phyloP scores from a whole-genome alignment of 2,797 vertebrate species.

The Pachyuromys duprasi region DNA sequence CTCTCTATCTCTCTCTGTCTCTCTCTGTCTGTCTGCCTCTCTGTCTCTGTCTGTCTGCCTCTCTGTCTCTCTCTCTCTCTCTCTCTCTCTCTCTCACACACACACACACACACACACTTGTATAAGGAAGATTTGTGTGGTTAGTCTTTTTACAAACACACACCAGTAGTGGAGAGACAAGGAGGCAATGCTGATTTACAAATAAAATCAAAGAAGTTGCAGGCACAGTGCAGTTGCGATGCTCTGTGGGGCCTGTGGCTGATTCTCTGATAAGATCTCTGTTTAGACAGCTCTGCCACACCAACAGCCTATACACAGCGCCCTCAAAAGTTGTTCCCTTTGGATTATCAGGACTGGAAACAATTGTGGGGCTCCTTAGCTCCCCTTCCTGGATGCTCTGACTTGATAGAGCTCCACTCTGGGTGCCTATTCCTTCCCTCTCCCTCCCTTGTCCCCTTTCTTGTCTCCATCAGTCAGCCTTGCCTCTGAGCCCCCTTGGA shows the following conservation, averaged over 20 bases:
- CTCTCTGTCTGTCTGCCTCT: no score
- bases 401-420: not conserved
- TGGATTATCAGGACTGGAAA: not conserved
- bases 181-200: not conserved
- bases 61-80: no score
- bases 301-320: not conserved
- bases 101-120: not conserved
- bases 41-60: no score
- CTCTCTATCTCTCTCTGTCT: no score
- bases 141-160: not conserved
- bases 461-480: not conserved
- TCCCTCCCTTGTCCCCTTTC: not conserved
- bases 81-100: no score
- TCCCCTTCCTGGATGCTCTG: not conserved
- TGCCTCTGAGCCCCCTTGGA: not conserved
- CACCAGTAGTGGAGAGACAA: not conserved
- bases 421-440: not conserved
- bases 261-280: not conserved
- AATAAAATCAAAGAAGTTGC: not conserved
- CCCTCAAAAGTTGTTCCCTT: not conserved
- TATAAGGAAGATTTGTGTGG: not conserved
- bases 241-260: fast-evolving
- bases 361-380: fast-evolving
- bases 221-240: not conserved
- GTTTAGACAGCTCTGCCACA: not conserved